Evolutionary conservation across 92 coral and sea anemone genomes (phyloP).

Genomic region (Zoanthus sansibaricus): DNA sequence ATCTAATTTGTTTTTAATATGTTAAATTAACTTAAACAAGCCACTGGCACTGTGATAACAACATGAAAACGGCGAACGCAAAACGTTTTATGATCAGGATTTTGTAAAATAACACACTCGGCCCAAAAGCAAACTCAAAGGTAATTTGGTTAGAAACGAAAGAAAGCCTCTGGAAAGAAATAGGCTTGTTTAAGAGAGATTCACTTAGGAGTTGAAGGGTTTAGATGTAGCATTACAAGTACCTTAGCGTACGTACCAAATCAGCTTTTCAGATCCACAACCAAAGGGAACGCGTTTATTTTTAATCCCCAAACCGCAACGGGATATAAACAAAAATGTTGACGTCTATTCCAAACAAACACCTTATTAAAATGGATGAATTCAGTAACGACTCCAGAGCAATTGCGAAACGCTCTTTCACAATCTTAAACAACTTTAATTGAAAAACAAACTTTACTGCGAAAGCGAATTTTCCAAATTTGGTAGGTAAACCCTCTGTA

Average conservation of each 20-base stretch:
- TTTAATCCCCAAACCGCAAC: not conserved
- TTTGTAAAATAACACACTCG: not conserved
- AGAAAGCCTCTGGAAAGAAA: not conserved
- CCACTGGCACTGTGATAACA: not conserved
- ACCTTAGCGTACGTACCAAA: not conserved
- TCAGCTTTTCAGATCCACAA: not conserved
- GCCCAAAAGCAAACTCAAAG: not conserved
- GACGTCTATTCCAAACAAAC: not conserved
- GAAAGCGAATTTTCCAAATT: constrained; percentile 39
- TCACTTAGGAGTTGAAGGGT: not conserved
- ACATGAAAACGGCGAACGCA: not conserved
- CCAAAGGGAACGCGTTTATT: not conserved
- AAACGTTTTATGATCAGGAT: not conserved
- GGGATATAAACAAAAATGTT: not conserved
- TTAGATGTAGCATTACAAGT: not conserved
- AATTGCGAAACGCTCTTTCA: constrained; percentile 41
- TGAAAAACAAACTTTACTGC: constrained; percentile 21
- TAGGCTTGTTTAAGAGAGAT: not conserved
- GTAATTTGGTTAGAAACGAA: not conserved
- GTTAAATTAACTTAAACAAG: not conserved
- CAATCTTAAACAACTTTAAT: not conserved
- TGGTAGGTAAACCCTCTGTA: not conserved
- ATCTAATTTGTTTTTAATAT: not conserved
- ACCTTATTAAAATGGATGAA: not conserved
- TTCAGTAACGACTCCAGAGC: not conserved